Base-by-base conservation (phyloP, 2,113 vertebrate species). In the Terrapene triunguis region DNA sequence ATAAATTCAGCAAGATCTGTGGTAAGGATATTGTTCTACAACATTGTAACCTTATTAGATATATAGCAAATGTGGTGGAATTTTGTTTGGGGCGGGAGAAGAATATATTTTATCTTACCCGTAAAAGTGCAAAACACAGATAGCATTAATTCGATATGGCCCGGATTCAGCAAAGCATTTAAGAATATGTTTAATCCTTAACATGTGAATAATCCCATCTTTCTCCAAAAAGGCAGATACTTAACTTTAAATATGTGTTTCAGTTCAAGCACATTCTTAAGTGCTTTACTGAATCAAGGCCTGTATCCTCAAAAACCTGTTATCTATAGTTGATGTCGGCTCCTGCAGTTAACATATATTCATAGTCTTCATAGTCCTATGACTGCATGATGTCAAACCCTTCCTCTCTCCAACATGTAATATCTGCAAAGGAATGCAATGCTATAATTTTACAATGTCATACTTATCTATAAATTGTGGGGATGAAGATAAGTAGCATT, bases 401-500 rank as follows among this genome's bases (percentile, higher is more conserved):
- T 29, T 25, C 54, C 8, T 16, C 54, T 44, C 38, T 38, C 25
- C n/a, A 25, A 57, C 5, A 42, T 82, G 14, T 44, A 82, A 82
- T 25, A 57, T 38, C 25, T 42, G 54, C 53, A 82, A 82, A 82
- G 54, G 16, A 55, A 24, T 69, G 42, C 55, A 35, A 44, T 89
- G 62, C 55, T 80, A 76, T 47, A 94, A 84, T 72, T 88, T n/a
- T 5, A 14, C 14, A 87, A 85, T 94, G 93, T 88, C 88, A 88
- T 65, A 93, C 88, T 94, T 89, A 65, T 87, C 62, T n/a, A 13
- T 51, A 83, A 96, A 93, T 74, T 89, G 85, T 85, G 50, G 29
- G 89, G 81, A 42, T 44, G 38, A 93, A 92, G 24, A 88, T 92
- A 96, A 92, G 22, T 80, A 88, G 25, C 48, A 79, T 51, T 83